Percentiles rank a stretch among this genome's conserved stretches.
Evolutionary conservation across 2,888 invertebrate species (phyloP).

Genomic region (Himalopsyche japonica): DNA sequence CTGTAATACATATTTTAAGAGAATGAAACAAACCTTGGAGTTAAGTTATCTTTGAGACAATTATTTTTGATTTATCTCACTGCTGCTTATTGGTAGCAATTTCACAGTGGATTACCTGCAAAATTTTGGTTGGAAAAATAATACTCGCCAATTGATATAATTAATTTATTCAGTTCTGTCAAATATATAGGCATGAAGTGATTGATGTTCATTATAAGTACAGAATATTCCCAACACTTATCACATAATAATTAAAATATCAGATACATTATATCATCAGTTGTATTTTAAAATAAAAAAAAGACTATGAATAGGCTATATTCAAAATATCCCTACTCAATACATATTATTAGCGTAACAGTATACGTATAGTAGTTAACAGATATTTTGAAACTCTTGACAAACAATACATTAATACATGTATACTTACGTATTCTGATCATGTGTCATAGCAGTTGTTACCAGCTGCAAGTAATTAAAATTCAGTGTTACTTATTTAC

Average conservation of each 20-base stretch:
- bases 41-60: no score
- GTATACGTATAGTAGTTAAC: neutral
- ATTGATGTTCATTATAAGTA: constrained; percentile 10
- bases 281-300: neutral
- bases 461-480: no score
- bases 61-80: no score
- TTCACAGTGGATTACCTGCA: no score
- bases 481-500: no score
- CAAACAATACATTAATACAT: neutral
- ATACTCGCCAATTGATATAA: neutral
- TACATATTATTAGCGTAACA: neutral
- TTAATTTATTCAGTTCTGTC: constrained; percentile 33
- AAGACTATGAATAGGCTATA: neutral
- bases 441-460: no score
- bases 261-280: constrained; percentile 12
- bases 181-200: constrained; percentile 17
- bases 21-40: no score
- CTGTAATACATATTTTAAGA: no score
- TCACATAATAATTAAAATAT: constrained; percentile 6
- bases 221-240: constrained; percentile 13
- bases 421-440: no score
- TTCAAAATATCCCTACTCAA: neutral
- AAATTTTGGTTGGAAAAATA: neutral
- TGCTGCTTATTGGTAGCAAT: no score
- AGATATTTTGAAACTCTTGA: neutral